Percentiles rank a stretch among this genome's conserved stretches.
Evolutionary conservation across 2,797 vertebrate genomes (phyloP).

Genomic region (Fistularia commersonii): DNA sequence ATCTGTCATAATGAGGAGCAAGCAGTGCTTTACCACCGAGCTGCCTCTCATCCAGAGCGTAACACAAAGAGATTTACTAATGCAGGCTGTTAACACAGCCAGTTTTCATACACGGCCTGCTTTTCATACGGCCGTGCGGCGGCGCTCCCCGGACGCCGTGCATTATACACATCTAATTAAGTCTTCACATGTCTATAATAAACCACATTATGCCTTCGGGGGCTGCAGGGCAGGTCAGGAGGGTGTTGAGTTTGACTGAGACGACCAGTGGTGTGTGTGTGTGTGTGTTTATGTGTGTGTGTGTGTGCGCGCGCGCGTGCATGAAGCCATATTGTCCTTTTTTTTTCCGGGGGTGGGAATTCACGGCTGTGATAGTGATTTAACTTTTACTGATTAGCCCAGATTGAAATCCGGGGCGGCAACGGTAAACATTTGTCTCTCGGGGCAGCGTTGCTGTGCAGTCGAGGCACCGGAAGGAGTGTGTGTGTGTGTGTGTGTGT

Average conservation of each 20-base stretch:
- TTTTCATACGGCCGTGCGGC: conserved; percentile 57
- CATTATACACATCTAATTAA: conserved; percentile 78
- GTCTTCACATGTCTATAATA: conserved; percentile 75
- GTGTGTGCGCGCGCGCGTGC: conserved; percentile 4
- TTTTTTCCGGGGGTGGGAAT: conserved; percentile 17
- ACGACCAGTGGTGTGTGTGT: conserved; percentile 29
- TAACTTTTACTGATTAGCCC: conserved; percentile 78
- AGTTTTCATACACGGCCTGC: conserved; percentile 51
- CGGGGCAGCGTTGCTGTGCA: too few species aligned
- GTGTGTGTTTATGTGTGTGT: conserved; percentile 7
- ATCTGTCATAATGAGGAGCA: conserved; percentile 70
- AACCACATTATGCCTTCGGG: conserved; percentile 70
- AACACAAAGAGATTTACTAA: conserved; percentile 73
- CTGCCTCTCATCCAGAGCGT: conserved; percentile 57
- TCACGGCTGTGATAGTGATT: conserved; percentile 61
- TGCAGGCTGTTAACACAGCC: conserved; percentile 65
- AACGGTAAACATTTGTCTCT: conserved; percentile 78
- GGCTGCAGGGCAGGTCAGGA: conserved; percentile 63
- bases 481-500: background rate
- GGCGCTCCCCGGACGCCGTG: conserved; percentile 58
- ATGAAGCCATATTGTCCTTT: conserved; percentile 17
- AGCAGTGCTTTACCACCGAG: conserved; percentile 50
- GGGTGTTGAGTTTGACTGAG: conserved; percentile 30
- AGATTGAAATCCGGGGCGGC: conserved; percentile 72
- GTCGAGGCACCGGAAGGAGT: too few species aligned